These are phyloP conservation scores for Myotis vivesi DNA, from an alignment of 2,797 vertebrate genomes.

Conservation along the genomic window DNA sequence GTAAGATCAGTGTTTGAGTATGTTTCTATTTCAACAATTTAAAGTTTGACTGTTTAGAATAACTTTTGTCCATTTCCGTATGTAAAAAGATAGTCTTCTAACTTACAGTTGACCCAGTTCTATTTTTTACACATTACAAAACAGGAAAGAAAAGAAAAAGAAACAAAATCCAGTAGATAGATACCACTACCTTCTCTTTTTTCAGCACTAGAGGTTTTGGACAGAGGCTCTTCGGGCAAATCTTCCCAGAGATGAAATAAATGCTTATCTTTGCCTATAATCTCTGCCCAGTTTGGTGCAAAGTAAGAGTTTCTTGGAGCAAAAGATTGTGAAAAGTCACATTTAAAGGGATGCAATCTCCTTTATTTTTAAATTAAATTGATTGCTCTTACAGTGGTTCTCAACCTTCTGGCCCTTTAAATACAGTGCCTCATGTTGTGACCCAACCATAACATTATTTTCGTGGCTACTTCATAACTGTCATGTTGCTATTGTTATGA, in stretches of 20 bases:
- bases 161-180: not conserved
- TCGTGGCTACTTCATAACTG: no score
- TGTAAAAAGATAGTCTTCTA: not conserved
- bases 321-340: not conserved
- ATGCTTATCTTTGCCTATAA: not conserved
- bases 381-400: not conserved
- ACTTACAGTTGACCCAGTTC: not conserved
- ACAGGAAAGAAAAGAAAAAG: not conserved
- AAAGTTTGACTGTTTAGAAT: not conserved
- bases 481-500: no score
- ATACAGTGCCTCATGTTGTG: no score
- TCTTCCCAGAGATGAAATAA: not conserved
- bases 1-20: not conserved
- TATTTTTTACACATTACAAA: not conserved
- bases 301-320: not conserved
- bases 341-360: not conserved
- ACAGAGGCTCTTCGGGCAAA: constrained; percentile 60
- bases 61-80: not conserved
- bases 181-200: not conserved
- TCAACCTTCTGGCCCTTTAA: no score
- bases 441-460: no score
- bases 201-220: constrained; percentile 70
- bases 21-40: constrained; percentile 2
- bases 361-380: not conserved
- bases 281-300: not conserved